Conservation (phyloP, 2,888 invertebrate species). For the Phyllotreta cruciferae region DNA sequence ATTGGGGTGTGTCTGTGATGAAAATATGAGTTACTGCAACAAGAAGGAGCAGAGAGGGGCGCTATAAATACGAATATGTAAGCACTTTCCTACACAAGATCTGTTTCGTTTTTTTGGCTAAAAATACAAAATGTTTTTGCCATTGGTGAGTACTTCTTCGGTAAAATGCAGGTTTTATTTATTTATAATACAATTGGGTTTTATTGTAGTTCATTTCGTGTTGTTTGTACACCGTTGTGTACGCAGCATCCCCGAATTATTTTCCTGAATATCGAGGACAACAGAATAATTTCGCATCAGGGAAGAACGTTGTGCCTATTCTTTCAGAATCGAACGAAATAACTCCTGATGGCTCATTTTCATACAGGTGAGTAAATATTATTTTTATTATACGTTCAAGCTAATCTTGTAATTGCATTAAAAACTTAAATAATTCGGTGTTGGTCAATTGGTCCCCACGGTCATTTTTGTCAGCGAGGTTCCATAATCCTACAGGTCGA, state of each 20-base stretch:
- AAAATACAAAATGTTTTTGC: slow-evolving; percentile 28
- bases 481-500: too few species aligned
- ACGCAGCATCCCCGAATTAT: slow-evolving; percentile 48
- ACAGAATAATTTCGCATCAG: slow-evolving; percentile 35
- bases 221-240: slow-evolving; percentile 35
- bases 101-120: slow-evolving; percentile 33
- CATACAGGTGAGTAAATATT: slow-evolving; percentile 61
- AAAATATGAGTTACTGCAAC: slow-evolving; percentile 1
- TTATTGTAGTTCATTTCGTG: slow-evolving; percentile 9
- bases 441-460: too few species aligned
- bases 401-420: neutral
- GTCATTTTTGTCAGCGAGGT: too few species aligned
- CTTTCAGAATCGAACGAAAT: slow-evolving; percentile 64
- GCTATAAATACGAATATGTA: slow-evolving; percentile 46
- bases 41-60: slow-evolving; percentile 45
- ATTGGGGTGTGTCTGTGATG: slow-evolving; percentile 2
- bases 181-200: neutral
- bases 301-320: slow-evolving; percentile 61
- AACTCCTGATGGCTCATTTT: slow-evolving; percentile 67
- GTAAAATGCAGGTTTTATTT: slow-evolving; percentile 1
- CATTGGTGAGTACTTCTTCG: slow-evolving; percentile 30
- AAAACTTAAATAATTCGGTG: too few species aligned
- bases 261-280: slow-evolving; percentile 41
- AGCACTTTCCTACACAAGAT: slow-evolving; percentile 30
- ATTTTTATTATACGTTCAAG: neutral